Evolutionary conservation across 1,140 invertebrate species (phyloP), one percentile per base, ranked within the genome.

Genomic region (Oedothorax gibbosus): DNA sequence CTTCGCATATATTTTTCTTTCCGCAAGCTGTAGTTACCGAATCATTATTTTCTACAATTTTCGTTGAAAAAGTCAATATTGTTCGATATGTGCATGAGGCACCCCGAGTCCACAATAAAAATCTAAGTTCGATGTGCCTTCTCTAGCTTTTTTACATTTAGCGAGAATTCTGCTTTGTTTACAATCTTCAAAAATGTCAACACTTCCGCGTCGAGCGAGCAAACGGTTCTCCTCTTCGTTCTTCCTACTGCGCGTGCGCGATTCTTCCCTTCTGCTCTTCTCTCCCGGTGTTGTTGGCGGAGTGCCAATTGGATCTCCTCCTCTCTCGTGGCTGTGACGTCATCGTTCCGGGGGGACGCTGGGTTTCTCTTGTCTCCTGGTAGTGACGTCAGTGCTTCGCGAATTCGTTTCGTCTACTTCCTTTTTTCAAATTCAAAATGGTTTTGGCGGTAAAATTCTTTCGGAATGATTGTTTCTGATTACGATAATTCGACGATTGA

Each of bases 361-460:
- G 72, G 1, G 35, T 35, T 35, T 35, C 35, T 35, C 14, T 18
- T 14, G 5, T 18, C 14, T 15, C 35, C 35, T 35, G 2, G 35
- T 35, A 35, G 35, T 5, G 35, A 35, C 35, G 35, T 35, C 35
- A 2, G 49, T 35, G 35, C 1, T 35, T 35, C 35, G 35, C n/a
- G n/a, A n/a, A n/a, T 35, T 35, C 35, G 35, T 35, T 35, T 35
- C 35, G 35, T 75, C 35, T n/a, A n/a, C 2, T 10, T 54, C 3
- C 14, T 21, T 1, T 20, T 50, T 54, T 11, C 14, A 15, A 15
- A 18, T 53, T 75, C 14, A 15, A 75, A 53, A 50, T 12, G 0
- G 49, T 75, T 50, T 75, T 56, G 72, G 66, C 66, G 20, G 15
- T 18, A 69, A n/a, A 69, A 49, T 20, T 20, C 35, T 21, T 69